These are phyloP conservation scores for Epinephelus awoara DNA, from an alignment of 2,797 vertebrate species.

Conservation along the genomic window DNA sequence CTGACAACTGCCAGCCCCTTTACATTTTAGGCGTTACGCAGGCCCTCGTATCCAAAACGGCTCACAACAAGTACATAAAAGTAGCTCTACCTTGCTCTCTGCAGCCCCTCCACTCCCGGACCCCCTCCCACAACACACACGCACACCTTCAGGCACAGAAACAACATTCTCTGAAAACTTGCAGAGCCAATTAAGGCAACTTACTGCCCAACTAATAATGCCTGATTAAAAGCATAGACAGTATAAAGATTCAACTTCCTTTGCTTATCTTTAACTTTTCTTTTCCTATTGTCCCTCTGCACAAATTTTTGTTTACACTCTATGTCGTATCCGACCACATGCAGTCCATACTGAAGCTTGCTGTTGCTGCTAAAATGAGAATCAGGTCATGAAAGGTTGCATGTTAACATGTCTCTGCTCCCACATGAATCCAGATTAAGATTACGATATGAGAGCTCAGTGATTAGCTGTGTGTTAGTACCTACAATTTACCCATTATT, in stretches of 20 bases:
- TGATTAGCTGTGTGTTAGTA: background rate
- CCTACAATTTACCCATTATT: background rate
- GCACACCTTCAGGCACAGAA: conserved; percentile 18
- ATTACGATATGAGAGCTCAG: background rate
- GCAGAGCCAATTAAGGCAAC: background rate
- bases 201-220: background rate
- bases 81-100: conserved; percentile 76
- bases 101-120: conserved; percentile 26
- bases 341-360: conserved; percentile 4
- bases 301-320: background rate
- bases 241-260: background rate
- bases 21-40: conserved; percentile 82
- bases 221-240: background rate
- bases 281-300: too few species aligned
- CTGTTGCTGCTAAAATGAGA: conserved; percentile 30
- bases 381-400: conserved; percentile 12
- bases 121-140: conserved; percentile 13
- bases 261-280: background rate
- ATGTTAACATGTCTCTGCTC: conserved; percentile 7
- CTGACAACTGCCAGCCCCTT: conserved; percentile 75
- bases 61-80: conserved; percentile 83
- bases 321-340: background rate
- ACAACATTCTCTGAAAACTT: background rate
- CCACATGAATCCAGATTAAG: conserved; percentile 12
- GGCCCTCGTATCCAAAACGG: conserved; percentile 61